These are phyloP conservation scores for Thera obeliscata DNA, from an alignment of 2,888 invertebrate genomes.

Conservation along the genomic window DNA sequence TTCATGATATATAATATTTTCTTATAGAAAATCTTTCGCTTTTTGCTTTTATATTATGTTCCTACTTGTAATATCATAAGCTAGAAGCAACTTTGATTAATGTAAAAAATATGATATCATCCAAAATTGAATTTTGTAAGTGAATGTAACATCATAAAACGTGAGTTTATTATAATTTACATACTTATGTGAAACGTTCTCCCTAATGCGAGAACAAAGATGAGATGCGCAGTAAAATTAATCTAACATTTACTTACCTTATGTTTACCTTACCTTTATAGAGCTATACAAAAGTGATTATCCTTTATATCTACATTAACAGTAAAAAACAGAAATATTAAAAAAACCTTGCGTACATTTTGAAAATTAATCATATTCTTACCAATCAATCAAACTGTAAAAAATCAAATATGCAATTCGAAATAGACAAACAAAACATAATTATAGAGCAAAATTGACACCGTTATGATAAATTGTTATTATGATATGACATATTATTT, in stretches of 20 bases:
- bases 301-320: slow-evolving; percentile 34
- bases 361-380: no score
- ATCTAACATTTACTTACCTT: slow-evolving; percentile 31
- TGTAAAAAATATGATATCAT: slow-evolving; percentile 15
- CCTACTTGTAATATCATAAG: no score
- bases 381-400: no score
- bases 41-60: no score
- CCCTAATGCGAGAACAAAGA: slow-evolving; percentile 36
- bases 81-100: not conserved
- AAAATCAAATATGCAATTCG: no score
- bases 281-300: slow-evolving; percentile 38
- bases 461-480: no score
- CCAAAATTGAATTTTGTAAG: slow-evolving; percentile 18
- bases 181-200: slow-evolving; percentile 24
- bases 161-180: slow-evolving; percentile 26
- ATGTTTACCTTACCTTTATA: slow-evolving; percentile 34
- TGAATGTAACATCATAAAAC: slow-evolving; percentile 20
- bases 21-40: no score
- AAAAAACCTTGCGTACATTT: no score
- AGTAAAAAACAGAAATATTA: slow-evolving; percentile 4
- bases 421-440: no score
- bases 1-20: no score
- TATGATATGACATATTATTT: no score
- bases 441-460: no score
- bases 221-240: slow-evolving; percentile 28